phyloP scores from a whole-genome alignment of 1,140 invertebrate species.

The Octopus sinensis region DNA sequence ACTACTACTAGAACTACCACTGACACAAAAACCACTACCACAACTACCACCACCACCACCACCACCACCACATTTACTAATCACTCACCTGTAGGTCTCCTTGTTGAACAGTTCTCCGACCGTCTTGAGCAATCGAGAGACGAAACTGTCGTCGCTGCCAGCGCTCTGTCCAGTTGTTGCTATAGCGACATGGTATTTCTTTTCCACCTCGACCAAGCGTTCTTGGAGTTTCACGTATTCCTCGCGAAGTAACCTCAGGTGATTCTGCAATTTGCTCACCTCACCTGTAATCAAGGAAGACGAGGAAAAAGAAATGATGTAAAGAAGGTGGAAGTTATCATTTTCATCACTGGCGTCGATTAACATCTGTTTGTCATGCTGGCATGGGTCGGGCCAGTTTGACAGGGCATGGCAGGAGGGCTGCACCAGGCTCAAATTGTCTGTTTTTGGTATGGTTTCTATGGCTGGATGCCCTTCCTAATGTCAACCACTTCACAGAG shows the following conservation, averaged over 20 bases:
- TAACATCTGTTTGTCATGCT: too few relatives aligned
- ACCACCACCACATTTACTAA: too few relatives aligned
- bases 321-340: background rate
- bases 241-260: conserved; percentile 78
- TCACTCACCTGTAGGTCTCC: conserved; percentile 68
- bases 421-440: too few relatives aligned
- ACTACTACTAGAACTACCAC: too few relatives aligned
- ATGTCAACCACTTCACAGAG: too few relatives aligned
- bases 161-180: conserved; percentile 60
- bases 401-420: rapidly evolving
- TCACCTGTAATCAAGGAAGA: conserved; percentile 26
- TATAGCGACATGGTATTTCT: conserved; percentile 74
- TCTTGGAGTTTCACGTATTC: conserved; percentile 87
- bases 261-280: conserved; percentile 75
- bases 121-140: conserved; percentile 73
- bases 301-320: background rate
- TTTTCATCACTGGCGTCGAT: too few relatives aligned
- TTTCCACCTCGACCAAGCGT: conserved; percentile 77
- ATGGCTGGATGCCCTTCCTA: too few relatives aligned
- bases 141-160: conserved; percentile 68
- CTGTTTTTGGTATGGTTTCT: too few relatives aligned
- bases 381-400: too few relatives aligned
- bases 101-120: conserved; percentile 77
- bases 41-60: too few relatives aligned
- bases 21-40: too few relatives aligned